Base-by-base conservation (phyloP, 2,797 vertebrate genomes). In the Enteromius fasciolatus region DNA sequence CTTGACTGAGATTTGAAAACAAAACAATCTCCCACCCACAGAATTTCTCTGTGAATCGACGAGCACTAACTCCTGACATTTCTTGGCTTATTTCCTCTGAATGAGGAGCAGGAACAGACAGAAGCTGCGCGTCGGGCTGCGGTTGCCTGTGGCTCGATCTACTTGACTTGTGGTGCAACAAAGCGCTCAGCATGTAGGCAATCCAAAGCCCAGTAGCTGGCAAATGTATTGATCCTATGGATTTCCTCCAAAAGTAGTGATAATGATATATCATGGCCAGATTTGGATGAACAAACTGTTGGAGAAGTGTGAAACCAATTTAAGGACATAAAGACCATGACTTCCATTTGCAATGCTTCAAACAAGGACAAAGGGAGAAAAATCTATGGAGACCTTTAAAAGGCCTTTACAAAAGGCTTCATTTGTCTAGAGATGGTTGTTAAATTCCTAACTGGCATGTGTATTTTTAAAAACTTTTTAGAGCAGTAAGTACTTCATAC, bases 161-260 rank as follows among this genome's bases (percentile, higher is more conserved):
- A 91, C 93, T 93, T 87, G 89, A 91, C 90, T 92, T 89, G 91
- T 90, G 92, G 88, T 92, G 90, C 91, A 92, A 93, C 94, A 94
- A 94, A 93, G 92, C 89, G 92, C 94, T 91, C 94, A 94, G 94
- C 93, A 67, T 94, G 94, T 91, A 92, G 92, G 93, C 93, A 94
- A 95, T 95, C 93, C 94, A 93, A 90, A 92, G 91, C 92, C 92
- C 89, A 90, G 93, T 93, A 94, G 92, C 92, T 92, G 92, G 93
- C 94, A 94, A 94, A 95, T 92, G 90, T 94, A 96, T 95, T 95
- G 95, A 96, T 95, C 93, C 89, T 91, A 95, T 95, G 92, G 95
- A 95, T 95, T 95, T 94, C 93, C 92, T 94, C 94, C 93, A 91
- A 95, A 95, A 95, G 94, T 95, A 94, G 94, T 92, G 93, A 95